phyloP scores from a whole-genome alignment of 2,888 invertebrate genomes.

The Pardosa pseudoannulata region DNA sequence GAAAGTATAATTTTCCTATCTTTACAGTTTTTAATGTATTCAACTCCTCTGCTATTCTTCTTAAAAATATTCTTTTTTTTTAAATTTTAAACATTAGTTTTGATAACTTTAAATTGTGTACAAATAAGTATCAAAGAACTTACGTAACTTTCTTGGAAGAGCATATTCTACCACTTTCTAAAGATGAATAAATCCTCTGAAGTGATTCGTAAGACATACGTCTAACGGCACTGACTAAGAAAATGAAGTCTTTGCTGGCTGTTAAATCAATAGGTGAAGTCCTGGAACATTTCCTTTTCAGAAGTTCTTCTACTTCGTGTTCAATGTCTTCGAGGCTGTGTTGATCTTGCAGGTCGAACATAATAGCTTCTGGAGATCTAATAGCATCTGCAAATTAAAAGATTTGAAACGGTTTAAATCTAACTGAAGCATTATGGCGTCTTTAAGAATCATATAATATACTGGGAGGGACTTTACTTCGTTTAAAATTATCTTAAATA shows the following conservation, averaged over 20 bases:
- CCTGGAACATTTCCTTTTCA: slow-evolving; percentile 43
- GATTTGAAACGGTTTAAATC: too few species aligned
- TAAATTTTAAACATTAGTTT: too few species aligned
- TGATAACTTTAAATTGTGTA: too few species aligned
- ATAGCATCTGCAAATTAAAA: slow-evolving; percentile 12
- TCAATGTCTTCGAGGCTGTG: slow-evolving; percentile 24
- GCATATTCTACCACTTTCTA: slow-evolving; percentile 38
- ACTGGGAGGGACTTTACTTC: too few species aligned
- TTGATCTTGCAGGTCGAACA: slow-evolving; percentile 37
- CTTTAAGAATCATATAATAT: too few species aligned
- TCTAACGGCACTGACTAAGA: slow-evolving; percentile 20
- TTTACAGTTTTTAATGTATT: too few species aligned
- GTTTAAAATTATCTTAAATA: too few species aligned
- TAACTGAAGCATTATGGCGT: too few species aligned
- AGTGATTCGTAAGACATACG: slow-evolving; percentile 11
- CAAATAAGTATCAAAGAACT: slow-evolving; percentile 5
- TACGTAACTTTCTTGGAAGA: slow-evolving; percentile 43
- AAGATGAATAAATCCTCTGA: slow-evolving; percentile 16
- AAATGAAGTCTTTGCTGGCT: slow-evolving; percentile 33
- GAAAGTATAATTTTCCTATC: too few species aligned
- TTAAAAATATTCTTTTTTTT: too few species aligned
- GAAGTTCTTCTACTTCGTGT: slow-evolving; percentile 41
- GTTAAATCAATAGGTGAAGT: slow-evolving; percentile 31
- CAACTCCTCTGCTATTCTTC: too few species aligned
- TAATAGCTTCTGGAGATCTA: neutral